phyloP scores from a whole-genome alignment of 2,113 vertebrate species.

The Caranx melampygus region DNA sequence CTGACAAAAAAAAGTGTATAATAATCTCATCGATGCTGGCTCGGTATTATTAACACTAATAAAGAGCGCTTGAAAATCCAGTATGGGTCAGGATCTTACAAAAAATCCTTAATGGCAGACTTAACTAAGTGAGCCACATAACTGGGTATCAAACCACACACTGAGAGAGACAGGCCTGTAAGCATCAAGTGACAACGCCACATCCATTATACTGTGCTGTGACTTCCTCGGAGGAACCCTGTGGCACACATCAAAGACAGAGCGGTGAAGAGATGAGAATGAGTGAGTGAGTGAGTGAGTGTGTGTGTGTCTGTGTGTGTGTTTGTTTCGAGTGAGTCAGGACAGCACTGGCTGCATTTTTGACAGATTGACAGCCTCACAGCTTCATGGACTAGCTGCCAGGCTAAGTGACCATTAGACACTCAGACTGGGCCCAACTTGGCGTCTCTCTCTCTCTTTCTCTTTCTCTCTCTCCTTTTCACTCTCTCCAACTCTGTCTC shows the following conservation, averaged over 20 bases:
- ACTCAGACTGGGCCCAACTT: slow-evolving; percentile 48
- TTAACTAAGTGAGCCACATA: slow-evolving; percentile 39
- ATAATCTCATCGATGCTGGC: neutral
- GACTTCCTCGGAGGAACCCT: slow-evolving; percentile 65
- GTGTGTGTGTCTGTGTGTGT: slow-evolving; percentile 36
- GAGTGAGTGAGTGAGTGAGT: slow-evolving; percentile 28
- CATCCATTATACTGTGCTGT: slow-evolving; percentile 55
- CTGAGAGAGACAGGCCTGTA: slow-evolving; percentile 24
- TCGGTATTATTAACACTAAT: neutral
- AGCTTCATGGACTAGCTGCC: slow-evolving; percentile 73
- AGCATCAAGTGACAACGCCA: slow-evolving; percentile 54
- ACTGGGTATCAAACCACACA: slow-evolving; percentile 30
- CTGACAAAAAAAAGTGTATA: neutral
- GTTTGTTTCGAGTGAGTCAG: slow-evolving; percentile 26
- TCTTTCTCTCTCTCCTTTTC: slow-evolving; percentile 21
- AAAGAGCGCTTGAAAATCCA: neutral
- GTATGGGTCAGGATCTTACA: neutral
- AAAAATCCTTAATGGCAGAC: neutral
- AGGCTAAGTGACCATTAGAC: slow-evolving; percentile 80
- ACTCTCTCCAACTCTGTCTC: slow-evolving; percentile 6
- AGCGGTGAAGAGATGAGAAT: slow-evolving; percentile 1
- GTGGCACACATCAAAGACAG: slow-evolving; percentile 66
- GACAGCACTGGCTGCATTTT: slow-evolving; percentile 60
- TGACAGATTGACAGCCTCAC: slow-evolving; percentile 78
- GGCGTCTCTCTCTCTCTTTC: slow-evolving; percentile 24